Base-by-base conservation (phyloP, 2,888 invertebrate genomes). In the Terebella lapidaria region DNA sequence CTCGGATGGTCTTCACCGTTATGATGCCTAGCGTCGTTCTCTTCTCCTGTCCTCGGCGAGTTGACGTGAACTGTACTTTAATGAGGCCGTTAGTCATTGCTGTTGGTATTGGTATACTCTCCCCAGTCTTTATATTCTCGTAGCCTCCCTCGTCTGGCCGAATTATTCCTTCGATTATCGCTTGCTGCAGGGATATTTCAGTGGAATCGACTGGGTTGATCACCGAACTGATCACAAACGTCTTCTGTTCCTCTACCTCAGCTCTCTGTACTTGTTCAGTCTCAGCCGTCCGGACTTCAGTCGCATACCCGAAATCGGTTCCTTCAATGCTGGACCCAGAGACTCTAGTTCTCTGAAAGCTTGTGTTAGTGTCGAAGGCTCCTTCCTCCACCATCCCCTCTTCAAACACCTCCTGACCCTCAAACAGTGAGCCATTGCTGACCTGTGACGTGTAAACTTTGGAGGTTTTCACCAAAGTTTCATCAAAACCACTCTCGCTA, bases 181-280 rank as follows among this genome's bases (percentile, higher is more conserved):
- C 68, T 18, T 68, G 61, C 49, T 67, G 58, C 47, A 68, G 58
- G 24, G 64, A 60, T 20, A 68, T 59, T 46, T 67, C 62, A 42
- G 55, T 47, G 30, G 55, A 56, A 58, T 46, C 56, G 10, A 28
- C 24, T 4, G 86, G 92, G 83, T 95, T 88, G 28, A 89, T 80
- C 72, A 94, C 75, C 4, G 70, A 68, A 53, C 67, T 62, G 55
- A 77, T 73, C 15, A 68, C 66, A 62, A 73, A 70, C 2, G 73
- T 61, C 60, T 73, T 73, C 46, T 68, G 64, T 59, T 77, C 78
- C 58, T 78, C 78, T 59, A 72, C 68, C n/a, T 74, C 69, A 0
- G 71, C 70, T 15, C 72, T 67, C 18, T 65, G 62, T 3, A 78
- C 70, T 63, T 78, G 72, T 57, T 74, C 72, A 3, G 74, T 72